Percentiles rank a stretch among this genome's conserved stretches.
Conservation (phyloP, 2,888 invertebrate genomes). For the Plagodis pulveraria region DNA sequence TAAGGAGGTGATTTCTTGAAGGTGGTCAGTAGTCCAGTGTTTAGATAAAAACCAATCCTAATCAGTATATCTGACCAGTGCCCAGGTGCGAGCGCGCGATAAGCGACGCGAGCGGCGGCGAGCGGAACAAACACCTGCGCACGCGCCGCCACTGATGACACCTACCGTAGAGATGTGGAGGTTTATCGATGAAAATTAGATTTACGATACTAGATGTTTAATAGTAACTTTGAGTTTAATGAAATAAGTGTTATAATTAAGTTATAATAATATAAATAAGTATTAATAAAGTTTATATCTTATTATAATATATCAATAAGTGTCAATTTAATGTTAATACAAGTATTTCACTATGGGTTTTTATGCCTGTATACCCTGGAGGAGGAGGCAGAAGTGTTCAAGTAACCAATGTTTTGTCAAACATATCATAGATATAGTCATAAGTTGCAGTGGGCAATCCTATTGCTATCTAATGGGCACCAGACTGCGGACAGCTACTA, state of each 20-base stretch:
- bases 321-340: no score
- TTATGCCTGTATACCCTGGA: no score
- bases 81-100: conserved; percentile 66
- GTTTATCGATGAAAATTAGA: background rate
- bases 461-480: no score
- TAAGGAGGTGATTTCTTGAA: background rate
- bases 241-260: no score
- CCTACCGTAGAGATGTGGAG: conserved; percentile 51
- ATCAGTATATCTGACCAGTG: conserved; percentile 52
- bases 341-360: background rate
- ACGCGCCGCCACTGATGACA: conserved; percentile 56
- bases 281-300: no score
- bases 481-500: no score
- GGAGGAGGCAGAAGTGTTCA: no score
- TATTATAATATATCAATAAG: no score
- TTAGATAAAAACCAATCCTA: conserved; percentile 54
- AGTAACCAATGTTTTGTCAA: no score
- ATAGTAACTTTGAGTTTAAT: background rate
- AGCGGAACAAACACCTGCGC: conserved; percentile 80
- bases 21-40: conserved; percentile 29
- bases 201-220: background rate
- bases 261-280: no score
- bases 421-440: no score
- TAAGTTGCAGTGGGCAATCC: no score
- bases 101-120: conserved; percentile 59